These are phyloP conservation scores for Dipodomys merriami DNA, from an alignment of 2,113 vertebrate genomes.

Conservation along the genomic window DNA sequence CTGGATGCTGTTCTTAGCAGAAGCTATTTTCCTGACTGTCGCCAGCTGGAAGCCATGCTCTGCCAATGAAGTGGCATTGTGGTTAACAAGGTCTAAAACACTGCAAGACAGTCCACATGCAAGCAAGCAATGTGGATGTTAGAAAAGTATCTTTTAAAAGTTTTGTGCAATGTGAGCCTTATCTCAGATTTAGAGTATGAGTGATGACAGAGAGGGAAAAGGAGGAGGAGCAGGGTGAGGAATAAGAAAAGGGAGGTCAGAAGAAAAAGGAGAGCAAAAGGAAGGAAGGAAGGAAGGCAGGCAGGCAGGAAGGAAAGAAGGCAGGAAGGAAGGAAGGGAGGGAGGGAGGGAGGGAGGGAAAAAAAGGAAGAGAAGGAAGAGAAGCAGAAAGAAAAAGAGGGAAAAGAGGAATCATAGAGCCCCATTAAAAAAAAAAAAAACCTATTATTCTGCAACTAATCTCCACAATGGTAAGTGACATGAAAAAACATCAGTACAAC, in stretches of 20 bases:
- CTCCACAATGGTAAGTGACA: rapidly evolving
- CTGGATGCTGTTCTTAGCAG: conserved; percentile 48
- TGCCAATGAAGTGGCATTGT: background rate
- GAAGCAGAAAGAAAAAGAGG: rapidly evolving
- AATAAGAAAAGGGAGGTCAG: background rate
- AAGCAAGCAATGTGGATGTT: background rate
- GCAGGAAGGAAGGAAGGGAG: no score
- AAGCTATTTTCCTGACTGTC: conserved; percentile 37
- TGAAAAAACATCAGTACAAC: rapidly evolving
- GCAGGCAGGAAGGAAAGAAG: no score
- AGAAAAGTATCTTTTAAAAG: background rate
- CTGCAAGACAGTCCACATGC: background rate
- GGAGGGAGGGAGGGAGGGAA: no score
- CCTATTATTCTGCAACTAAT: background rate
- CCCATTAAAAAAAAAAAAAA: background rate
- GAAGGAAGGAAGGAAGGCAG: no score
- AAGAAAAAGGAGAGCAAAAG: rapidly evolving
- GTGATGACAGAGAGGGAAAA: background rate
- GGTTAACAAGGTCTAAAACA: background rate
- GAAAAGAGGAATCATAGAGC: background rate
- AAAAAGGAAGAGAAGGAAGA: no score
- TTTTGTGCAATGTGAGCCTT: background rate
- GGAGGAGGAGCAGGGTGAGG: no score
- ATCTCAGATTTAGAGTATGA: background rate
- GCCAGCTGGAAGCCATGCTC: background rate